phyloP scores from a whole-genome alignment of 2,797 vertebrate genomes.

The Menidia menidia region DNA sequence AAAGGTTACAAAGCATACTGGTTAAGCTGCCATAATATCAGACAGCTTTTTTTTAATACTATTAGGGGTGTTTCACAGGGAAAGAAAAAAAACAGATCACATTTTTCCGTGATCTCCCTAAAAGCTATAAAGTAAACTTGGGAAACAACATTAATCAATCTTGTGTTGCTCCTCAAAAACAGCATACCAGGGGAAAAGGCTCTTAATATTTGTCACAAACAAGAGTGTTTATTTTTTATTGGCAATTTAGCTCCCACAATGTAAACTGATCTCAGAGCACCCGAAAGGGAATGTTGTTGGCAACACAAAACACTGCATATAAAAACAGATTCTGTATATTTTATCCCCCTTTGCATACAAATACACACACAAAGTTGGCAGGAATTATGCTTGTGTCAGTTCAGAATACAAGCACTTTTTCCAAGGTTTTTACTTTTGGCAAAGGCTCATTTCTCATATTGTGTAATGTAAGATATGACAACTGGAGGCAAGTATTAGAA shows the following conservation, averaged over 20 bases:
- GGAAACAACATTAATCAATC: slow-evolving; percentile 39
- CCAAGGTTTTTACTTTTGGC: too few relatives aligned
- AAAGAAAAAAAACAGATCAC: slow-evolving; percentile 21
- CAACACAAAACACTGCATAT: neutral
- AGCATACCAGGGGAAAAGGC: slow-evolving; percentile 16
- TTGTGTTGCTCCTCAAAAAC: slow-evolving; percentile 33
- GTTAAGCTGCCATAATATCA: slow-evolving; percentile 53
- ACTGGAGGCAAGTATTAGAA: too few relatives aligned
- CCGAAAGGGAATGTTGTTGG: neutral
- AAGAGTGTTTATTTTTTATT: slow-evolving; percentile 37
- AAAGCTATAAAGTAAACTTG: slow-evolving; percentile 36
- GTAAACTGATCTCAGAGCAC: slow-evolving; percentile 29
- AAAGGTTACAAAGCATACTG: slow-evolving; percentile 53
- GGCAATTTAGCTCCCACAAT: slow-evolving; percentile 33
- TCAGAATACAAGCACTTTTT: neutral
- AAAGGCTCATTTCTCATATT: too few relatives aligned
- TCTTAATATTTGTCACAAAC: slow-evolving; percentile 20
- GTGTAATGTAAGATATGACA: too few relatives aligned
- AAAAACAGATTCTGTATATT: neutral
- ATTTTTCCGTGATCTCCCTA: slow-evolving; percentile 22
- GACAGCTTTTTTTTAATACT: slow-evolving; percentile 52
- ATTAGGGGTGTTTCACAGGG: slow-evolving; percentile 7
- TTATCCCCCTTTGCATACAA: neutral
- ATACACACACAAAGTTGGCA: neutral
- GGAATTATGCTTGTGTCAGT: neutral